Base-by-base conservation (phyloP, 2,888 invertebrate genomes). In the Andrena haemorrhoa region DNA sequence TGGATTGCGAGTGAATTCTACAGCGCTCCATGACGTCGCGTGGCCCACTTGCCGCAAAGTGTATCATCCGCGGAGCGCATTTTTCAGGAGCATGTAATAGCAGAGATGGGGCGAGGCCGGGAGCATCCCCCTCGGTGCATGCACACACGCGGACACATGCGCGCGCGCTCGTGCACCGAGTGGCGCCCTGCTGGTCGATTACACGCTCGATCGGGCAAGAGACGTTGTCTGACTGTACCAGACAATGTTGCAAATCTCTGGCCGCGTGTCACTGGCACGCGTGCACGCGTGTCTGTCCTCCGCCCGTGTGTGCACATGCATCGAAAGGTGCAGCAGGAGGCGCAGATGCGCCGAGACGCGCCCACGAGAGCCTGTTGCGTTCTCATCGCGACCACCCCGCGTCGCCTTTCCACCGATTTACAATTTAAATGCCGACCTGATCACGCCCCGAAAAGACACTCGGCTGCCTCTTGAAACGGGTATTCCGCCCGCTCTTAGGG, bases 131-230 rank as follows among this genome's bases (percentile, higher is more conserved):
- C 61, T 51, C 26, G 58, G 53, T n/a, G 16, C 61, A 71, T 66
- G 26, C 49, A 53, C 76, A 83, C 69, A 23, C 53, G 41, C 49
- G 60, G 68, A 58, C 29, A 51, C 20, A 41, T 10, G 41, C 10
- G 53, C 29, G 71, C 60, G 70, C 69, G 78, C 31, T 75, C 12
- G 41, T 41, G 41, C 41, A 41, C 41, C 47, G 77, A 86, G 75
- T 41, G 83, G 79, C 63, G 75, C 56, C 64, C 77, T 73, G 65
- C 82, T 71, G 85, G 83, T 86, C 88, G 90, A 90, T 89, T 89
- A 90, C 82, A 89, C 82, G 88, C 86, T 86, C 84, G 88, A 88
- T 83, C 82, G 79, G 84, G 79, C 83, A 88, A 76, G 83, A 83
- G 81, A 85, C 86, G 79, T 89, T 84, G 84, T 82, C 85, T 85